A percentile compares a stretch with the other conserved stretches of the same genome.
These are phyloP conservation scores for Cichladusa arquata DNA, from an alignment of 2,113 vertebrate genomes.

Conservation along the genomic window DNA sequence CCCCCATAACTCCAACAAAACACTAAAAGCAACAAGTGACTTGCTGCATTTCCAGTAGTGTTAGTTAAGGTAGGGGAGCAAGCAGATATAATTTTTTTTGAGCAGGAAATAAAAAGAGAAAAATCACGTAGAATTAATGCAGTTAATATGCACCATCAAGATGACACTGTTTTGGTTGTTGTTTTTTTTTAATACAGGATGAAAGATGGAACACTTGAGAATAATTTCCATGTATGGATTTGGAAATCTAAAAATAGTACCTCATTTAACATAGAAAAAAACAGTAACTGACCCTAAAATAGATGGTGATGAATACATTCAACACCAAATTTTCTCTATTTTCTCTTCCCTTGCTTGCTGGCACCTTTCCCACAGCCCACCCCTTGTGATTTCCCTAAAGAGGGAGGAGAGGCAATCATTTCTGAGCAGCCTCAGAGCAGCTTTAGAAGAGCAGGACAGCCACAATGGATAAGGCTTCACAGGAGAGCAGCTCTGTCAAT, in stretches of 20 bases:
- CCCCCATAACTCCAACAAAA: background rate
- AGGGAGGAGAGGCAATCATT: background rate
- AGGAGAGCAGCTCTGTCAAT: background rate
- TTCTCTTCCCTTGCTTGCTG: constrained; percentile 12
- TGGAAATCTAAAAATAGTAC: constrained; percentile 50
- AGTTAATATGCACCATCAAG: background rate
- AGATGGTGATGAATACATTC: constrained; percentile 11
- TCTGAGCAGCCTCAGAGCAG: background rate
- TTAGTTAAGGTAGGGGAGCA: background rate
- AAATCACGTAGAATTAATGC: background rate
- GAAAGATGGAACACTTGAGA: constrained; percentile 27
- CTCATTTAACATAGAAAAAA: background rate
- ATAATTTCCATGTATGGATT: constrained; percentile 36
- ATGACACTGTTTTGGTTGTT: background rate
- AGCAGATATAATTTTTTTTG: background rate
- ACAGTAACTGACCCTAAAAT: constrained; percentile 22
- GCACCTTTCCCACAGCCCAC: background rate
- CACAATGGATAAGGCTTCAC: background rate
- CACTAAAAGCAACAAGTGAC: background rate
- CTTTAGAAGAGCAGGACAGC: background rate
- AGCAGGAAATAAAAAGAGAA: background rate
- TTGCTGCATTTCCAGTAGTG: background rate
- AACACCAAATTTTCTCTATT: constrained; percentile 18
- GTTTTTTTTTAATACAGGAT: background rate
- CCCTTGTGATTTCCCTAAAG: background rate